Percentiles rank a stretch among this genome's conserved stretches.
Conservation (phyloP, 2,113 vertebrate genomes). For the Aptenodytes patagonicus region DNA sequence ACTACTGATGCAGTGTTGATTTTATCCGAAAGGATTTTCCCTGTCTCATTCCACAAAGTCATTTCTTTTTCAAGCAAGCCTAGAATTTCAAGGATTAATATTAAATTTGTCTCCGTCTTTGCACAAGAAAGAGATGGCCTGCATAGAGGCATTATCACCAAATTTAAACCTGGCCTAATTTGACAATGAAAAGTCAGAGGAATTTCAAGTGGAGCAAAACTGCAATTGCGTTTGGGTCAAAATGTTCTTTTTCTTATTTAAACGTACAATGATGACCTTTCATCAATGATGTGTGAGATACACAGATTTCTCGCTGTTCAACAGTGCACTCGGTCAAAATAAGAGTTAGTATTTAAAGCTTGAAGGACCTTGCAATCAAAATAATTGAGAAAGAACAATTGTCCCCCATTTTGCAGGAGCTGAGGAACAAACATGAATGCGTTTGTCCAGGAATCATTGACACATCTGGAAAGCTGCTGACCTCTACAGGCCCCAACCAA, state of each 20-base stretch:
- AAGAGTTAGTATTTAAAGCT: neutral
- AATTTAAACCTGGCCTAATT: neutral
- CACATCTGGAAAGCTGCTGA: neutral
- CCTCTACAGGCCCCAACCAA: neutral
- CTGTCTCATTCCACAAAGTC: neutral
- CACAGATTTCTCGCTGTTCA: neutral
- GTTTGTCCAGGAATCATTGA: neutral
- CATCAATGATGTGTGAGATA: neutral
- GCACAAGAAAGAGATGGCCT: neutral
- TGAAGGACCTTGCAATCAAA: neutral
- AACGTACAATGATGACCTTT: neutral
- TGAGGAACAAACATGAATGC: neutral
- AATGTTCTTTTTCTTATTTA: neutral
- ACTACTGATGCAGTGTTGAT: neutral
- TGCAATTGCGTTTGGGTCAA: neutral
- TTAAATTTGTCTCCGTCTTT: neutral
- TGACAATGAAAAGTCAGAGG: neutral
- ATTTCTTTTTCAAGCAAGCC: neutral
- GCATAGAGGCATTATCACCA: neutral
- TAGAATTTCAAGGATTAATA: neutral
- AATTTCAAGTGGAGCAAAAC: neutral
- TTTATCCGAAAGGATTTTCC: neutral
- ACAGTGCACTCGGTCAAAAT: neutral
- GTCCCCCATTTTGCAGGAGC: neutral
- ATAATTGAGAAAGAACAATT: neutral